Conservation (phyloP, 2,888 invertebrate species). For the Epiblema foenella region DNA sequence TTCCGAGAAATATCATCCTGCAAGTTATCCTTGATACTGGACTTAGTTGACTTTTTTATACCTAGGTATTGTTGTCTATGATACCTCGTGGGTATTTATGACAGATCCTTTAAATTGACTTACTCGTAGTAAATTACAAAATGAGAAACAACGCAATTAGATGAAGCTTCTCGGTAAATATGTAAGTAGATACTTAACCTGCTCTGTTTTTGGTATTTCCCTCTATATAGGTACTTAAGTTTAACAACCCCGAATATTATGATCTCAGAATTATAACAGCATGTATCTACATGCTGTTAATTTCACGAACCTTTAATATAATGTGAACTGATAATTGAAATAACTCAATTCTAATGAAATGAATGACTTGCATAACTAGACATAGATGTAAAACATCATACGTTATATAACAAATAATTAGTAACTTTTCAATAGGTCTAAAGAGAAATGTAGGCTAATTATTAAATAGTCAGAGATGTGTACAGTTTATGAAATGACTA, state of each 20-base stretch:
- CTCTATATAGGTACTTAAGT: neutral
- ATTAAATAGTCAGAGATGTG: conserved; percentile 55
- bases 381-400: conserved; percentile 1
- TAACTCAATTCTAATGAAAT: neutral
- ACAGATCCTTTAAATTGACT: too few species aligned
- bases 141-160: neutral
- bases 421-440: conserved; percentile 34
- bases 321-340: neutral
- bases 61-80: too few species aligned
- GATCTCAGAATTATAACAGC: too few species aligned
- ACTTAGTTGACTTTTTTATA: too few species aligned
- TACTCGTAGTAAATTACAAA: too few species aligned
- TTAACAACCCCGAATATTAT: neutral
- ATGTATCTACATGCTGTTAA: too few species aligned
- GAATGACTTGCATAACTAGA: conserved; percentile 7
- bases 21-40: too few species aligned
- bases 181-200: neutral
- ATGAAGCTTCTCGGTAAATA: neutral
- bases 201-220: neutral
- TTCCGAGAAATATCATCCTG: too few species aligned
- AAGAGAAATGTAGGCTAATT: conserved; percentile 34
- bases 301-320: too few species aligned
- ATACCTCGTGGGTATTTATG: too few species aligned
- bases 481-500: conserved; percentile 65
- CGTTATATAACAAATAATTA: conserved; percentile 32